phyloP scores from a whole-genome alignment of 2,888 invertebrate genomes.

The Helicoverpa assulta region DNA sequence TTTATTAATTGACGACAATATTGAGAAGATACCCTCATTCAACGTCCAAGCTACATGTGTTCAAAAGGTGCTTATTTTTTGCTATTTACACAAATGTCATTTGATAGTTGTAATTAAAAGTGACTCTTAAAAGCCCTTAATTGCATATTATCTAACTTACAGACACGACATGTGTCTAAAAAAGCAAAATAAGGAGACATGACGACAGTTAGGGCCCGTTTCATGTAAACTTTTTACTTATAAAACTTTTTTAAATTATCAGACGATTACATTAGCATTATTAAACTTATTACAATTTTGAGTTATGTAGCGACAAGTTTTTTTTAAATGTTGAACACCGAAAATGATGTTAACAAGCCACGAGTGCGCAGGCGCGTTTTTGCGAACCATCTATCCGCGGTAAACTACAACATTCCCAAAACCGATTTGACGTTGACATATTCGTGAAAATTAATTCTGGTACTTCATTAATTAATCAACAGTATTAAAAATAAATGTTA shows the following conservation, averaged over 20 bases:
- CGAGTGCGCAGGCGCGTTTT: conserved; percentile 34
- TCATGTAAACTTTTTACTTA: conserved; percentile 5
- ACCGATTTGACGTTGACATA: conserved; percentile 42
- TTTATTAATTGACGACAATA: conserved; percentile 37
- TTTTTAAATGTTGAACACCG: not conserved
- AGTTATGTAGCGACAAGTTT: conserved; percentile 10
- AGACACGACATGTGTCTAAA: conserved; percentile 52
- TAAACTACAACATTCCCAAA: conserved; percentile 38
- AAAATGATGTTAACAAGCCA: conserved; percentile 27
- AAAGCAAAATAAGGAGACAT: conserved; percentile 30
- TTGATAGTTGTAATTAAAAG: conserved; percentile 68
- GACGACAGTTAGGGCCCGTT: conserved; percentile 46
- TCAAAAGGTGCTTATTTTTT: conserved; percentile 52
- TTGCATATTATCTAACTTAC: conserved; percentile 65
- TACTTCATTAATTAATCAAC: conserved; percentile 58
- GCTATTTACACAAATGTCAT: conserved; percentile 59
- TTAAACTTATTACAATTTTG: conserved; percentile 42
- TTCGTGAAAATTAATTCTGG: conserved; percentile 29
- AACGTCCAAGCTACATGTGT: conserved; percentile 22
- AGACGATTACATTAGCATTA: conserved; percentile 41
- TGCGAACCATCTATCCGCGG: conserved; percentile 32
- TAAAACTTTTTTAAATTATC: conserved; percentile 10
- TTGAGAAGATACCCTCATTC: conserved; percentile 26
- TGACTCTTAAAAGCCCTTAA: conserved; percentile 66
- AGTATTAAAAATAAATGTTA: conserved; percentile 50